Percentiles rank a stretch among this genome's conserved stretches.
Conservation (phyloP, 2,113 vertebrate genomes). For the Pluvialis apricaria region DNA sequence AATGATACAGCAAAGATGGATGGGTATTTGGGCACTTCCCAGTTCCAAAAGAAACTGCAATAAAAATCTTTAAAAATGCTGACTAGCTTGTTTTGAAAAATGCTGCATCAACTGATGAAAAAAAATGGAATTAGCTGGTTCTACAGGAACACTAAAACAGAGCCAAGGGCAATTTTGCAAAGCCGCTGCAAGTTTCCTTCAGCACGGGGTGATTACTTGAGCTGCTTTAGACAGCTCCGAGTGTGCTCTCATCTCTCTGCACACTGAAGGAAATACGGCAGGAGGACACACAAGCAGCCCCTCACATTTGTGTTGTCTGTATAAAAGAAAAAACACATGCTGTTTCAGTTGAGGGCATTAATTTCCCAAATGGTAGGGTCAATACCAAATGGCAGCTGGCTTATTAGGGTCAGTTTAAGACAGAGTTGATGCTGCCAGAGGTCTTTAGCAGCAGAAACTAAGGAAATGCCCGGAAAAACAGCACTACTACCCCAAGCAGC, state of each 20-base stretch:
- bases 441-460: neutral
- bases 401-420: neutral
- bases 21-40: neutral
- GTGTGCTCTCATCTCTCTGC: neutral
- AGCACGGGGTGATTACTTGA: neutral
- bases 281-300: neutral
- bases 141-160: slow-evolving; percentile 20
- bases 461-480: neutral
- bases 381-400: neutral
- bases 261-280: neutral
- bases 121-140: slow-evolving; percentile 36
- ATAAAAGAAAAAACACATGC: neutral
- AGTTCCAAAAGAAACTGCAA: slow-evolving; percentile 2
- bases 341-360: neutral
- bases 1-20: neutral
- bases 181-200: neutral
- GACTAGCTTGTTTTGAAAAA: slow-evolving; percentile 63
- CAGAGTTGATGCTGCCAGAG: neutral
- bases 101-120: slow-evolving; percentile 25
- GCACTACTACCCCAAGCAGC: neutral
- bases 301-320: neutral
- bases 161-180: slow-evolving; percentile 27
- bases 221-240: neutral
- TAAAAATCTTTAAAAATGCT: slow-evolving; percentile 58
- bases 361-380: neutral